Base-by-base conservation (phyloP, 1,140 invertebrate genomes). In the Bombus difficillimus region DNA sequence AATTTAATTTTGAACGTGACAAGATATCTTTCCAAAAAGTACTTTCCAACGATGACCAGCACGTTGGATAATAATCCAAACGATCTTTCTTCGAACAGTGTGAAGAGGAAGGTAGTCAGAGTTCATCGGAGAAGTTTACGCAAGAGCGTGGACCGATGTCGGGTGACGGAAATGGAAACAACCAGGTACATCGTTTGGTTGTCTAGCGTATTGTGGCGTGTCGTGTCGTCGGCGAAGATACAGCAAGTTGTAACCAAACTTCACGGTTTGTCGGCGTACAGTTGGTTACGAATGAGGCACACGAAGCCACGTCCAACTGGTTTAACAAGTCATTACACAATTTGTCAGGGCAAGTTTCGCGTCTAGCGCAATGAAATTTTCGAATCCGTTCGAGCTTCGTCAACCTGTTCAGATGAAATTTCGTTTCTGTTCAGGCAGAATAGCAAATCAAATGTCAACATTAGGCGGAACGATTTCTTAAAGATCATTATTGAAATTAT, bases 241-340 rank as follows among this genome's bases (percentile, higher is more conserved):
- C 81, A 28, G 84, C 81, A 83, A 89, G 64, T 89, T 85, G 43
- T 83, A 86, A 66, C 81, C 82, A 80, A 89, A 89, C 88, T 89
- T 86, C 76, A 79, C 74, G 84, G 66, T 86, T 82, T 76, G 80
- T 34, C 71, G 59, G 32, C 28, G 78, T 66, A 81, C 43, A 75
- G 66, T 59, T 77, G 68, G 83, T 53, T 53, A 59, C 83, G 41
- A 72, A 79, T 37, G 66, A 79, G 68, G 66, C 75, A 84, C 43
- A 53, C 66, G 75, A 82, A 88, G 81, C 82, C 84, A 81, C 85
- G 79, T 89, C 83, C 85, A 88, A 88, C 88, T 89, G 88, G 88
- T 89, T 89, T 86, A 88, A 88, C 87, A 86, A 89, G 83, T 89
- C 88, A 88, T 89, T 89, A 89, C 88, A 81, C 87, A 83, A 89